Evolutionary conservation across 53 echinoderm and acorn worm species (phyloP).

Genomic region (Mesocentrotus franciscanus): DNA sequence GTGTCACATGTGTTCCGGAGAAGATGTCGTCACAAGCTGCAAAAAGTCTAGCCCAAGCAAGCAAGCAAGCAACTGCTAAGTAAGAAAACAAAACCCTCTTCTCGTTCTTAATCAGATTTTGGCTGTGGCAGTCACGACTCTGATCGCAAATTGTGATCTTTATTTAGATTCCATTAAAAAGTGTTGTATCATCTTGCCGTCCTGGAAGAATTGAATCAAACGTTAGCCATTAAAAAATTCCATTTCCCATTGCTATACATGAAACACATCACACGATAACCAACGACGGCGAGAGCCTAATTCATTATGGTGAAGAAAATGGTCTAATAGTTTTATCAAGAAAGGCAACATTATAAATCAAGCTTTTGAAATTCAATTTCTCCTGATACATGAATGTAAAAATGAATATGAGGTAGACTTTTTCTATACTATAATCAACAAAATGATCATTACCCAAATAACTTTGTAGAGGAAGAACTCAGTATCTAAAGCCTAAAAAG

Average conservation of each 20-base stretch:
- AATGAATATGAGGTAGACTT: no score
- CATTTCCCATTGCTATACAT: not conserved
- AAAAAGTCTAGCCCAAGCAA: not conserved
- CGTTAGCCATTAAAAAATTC: not conserved
- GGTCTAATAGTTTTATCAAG: not conserved
- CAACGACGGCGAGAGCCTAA: not conserved
- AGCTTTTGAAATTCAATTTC: not conserved
- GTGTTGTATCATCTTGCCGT: constrained; percentile 19
- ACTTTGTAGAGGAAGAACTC: not conserved
- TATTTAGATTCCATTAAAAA: constrained; percentile 39
- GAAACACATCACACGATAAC: not conserved
- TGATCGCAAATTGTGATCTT: constrained; percentile 29
- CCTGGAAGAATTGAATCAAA: not conserved
- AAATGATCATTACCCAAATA: no score
- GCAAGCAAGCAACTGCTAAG: constrained; percentile 11
- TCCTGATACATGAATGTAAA: not conserved
- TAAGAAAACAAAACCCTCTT: constrained; percentile 7
- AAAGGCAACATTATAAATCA: not conserved
- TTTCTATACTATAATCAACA: no score
- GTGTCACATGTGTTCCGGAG: not conserved
- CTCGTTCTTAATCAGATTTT: constrained; percentile 4
- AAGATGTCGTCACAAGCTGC: constrained; percentile 7
- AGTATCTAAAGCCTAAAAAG: no score
- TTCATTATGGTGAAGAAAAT: not conserved
- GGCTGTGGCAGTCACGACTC: constrained; percentile 8